Conservation (phyloP, 1,140 invertebrate species). For the Heliconius hewitsoni region DNA sequence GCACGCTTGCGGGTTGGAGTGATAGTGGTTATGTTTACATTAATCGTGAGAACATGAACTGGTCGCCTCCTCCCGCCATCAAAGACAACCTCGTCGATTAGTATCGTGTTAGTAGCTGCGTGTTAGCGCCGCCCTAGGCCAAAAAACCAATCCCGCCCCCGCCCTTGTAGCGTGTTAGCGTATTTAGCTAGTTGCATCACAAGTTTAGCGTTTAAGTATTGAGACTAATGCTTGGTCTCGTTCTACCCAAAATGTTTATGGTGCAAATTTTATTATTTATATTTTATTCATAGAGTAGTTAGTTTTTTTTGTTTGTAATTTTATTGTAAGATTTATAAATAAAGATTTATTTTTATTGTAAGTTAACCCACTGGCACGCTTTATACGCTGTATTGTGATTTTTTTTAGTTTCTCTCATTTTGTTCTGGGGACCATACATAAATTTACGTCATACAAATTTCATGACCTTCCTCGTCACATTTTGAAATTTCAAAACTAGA, state of each 20-base stretch:
- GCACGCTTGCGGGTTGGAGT: too few relatives aligned
- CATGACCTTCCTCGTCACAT: too few relatives aligned
- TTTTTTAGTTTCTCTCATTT: too few relatives aligned
- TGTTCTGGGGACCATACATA: too few relatives aligned
- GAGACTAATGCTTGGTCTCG: neutral
- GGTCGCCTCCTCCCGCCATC: too few relatives aligned
- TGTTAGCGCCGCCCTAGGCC: slow-evolving; percentile 48
- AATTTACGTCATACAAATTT: too few relatives aligned
- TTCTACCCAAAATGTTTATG: slow-evolving; percentile 31
- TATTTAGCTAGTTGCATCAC: slow-evolving; percentile 47
- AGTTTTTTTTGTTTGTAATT: neutral
- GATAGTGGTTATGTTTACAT: too few relatives aligned
- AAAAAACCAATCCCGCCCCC: slow-evolving; percentile 33
- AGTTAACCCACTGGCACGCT: too few relatives aligned
- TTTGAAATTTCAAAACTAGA: too few relatives aligned
- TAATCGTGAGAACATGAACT: too few relatives aligned
- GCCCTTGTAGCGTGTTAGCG: neutral
- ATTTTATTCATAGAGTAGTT: slow-evolving; percentile 6
- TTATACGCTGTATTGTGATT: too few relatives aligned
- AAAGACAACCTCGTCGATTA: slow-evolving; percentile 30
- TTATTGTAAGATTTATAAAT: neutral
- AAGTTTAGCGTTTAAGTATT: slow-evolving; percentile 46
- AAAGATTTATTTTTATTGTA: neutral
- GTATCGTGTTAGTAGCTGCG: slow-evolving; percentile 51
- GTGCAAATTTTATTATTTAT: slow-evolving; percentile 38